Evolutionary conservation across 2,797 vertebrate species (phyloP).

Genomic region (Artibeus lituratus): DNA sequence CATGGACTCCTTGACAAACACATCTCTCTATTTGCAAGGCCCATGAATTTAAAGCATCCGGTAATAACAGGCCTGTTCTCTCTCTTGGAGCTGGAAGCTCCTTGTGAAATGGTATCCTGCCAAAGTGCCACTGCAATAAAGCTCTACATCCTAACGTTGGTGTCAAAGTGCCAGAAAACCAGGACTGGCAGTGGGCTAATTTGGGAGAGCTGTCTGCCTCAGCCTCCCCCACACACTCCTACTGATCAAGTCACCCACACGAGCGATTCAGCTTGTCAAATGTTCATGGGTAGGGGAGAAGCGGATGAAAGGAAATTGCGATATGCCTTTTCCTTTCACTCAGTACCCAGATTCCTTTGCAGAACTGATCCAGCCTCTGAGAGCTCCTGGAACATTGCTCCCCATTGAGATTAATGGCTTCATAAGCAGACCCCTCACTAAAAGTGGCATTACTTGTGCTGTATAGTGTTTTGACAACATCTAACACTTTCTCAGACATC

Average conservation of each 20-base stretch:
- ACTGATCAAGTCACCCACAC: not conserved
- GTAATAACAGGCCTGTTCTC: slow-evolving; percentile 69
- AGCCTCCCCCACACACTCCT: not conserved
- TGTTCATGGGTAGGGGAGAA: not conserved
- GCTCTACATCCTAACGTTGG: not conserved
- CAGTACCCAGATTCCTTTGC: not conserved
- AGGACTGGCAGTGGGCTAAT: slow-evolving; percentile 61
- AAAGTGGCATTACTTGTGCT: not conserved
- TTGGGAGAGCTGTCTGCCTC: slow-evolving; percentile 64
- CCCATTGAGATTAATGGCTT: not conserved
- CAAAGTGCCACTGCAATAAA: slow-evolving; percentile 60
- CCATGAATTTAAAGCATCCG: slow-evolving; percentile 66
- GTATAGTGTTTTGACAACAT: not conserved
- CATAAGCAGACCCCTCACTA: not conserved
- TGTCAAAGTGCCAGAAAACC: slow-evolving; percentile 62
- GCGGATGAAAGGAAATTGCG: slow-evolving; percentile 11
- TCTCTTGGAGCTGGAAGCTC: slow-evolving; percentile 39
- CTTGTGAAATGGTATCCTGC: slow-evolving; percentile 72
- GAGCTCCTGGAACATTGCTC: not conserved
- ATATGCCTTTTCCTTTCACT: not conserved
- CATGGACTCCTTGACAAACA: slow-evolving; percentile 67
- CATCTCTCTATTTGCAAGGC: slow-evolving; percentile 61
- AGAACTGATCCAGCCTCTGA: not conserved
- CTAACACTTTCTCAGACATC: not conserved
- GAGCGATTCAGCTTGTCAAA: slow-evolving; percentile 41